These are phyloP conservation scores for Champsocephalus gunnari DNA, from an alignment of 2,797 vertebrate genomes.

Conservation along the genomic window DNA sequence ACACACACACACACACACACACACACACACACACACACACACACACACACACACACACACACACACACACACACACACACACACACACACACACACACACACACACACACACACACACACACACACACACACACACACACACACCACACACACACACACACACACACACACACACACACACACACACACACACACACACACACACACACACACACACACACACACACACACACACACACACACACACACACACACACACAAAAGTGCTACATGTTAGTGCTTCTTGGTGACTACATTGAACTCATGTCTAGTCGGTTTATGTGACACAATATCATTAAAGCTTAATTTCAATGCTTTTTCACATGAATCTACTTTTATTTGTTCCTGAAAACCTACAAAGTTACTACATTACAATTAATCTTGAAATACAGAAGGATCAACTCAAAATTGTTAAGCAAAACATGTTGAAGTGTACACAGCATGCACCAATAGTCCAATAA, in stretches of 20 bases:
- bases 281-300: neutral
- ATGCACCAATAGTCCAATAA: slow-evolving; percentile 22
- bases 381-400: neutral
- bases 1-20: too few relatives aligned
- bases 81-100: neutral
- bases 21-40: neutral
- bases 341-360: neutral
- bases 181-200: too few relatives aligned
- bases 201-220: slow-evolving; percentile 18
- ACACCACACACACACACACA: slow-evolving; percentile 3
- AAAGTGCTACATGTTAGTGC: too few relatives aligned
- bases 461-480: neutral
- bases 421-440: neutral
- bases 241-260: too few relatives aligned
- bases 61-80: too few relatives aligned
- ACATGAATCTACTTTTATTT: neutral
- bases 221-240: neutral
- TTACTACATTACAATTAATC: neutral
- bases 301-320: neutral
- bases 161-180: neutral
- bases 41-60: slow-evolving; percentile 13
- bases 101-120: slow-evolving; percentile 9
- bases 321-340: neutral
- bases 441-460: neutral
- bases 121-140: too few relatives aligned